Evolutionary conservation across 1,140 invertebrate species (phyloP).

Genomic region (Psix sp.): DNA sequence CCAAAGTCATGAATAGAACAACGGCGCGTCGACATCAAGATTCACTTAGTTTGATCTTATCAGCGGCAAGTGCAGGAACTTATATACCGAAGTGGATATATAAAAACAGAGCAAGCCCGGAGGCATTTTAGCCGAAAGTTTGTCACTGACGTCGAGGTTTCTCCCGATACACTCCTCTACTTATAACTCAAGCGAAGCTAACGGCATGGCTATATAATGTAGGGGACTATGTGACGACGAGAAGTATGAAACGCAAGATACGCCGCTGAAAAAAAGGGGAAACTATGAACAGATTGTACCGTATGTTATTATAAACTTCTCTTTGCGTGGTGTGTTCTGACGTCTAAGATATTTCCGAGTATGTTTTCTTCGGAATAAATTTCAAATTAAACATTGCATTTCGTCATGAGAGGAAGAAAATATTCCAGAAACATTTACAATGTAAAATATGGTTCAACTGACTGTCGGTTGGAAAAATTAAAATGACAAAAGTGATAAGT

Average conservation of each 20-base stretch:
- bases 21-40: constrained; percentile 43
- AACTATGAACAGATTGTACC: constrained; percentile 10
- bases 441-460: too few species aligned
- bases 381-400: too few species aligned
- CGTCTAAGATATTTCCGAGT: too few species aligned
- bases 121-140: constrained; percentile 45
- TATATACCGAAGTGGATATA: constrained; percentile 40
- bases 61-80: constrained; percentile 25
- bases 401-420: too few species aligned
- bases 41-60: constrained; percentile 55
- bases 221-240: constrained; percentile 22
- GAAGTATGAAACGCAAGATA: constrained; percentile 46
- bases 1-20: constrained; percentile 25
- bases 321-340: too few species aligned
- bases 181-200: constrained; percentile 38
- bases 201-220: constrained; percentile 3
- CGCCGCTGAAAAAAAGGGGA: constrained; percentile 9
- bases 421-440: background rate
- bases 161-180: constrained; percentile 45
- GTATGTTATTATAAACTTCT: constrained; percentile 13
- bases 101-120: constrained; percentile 27
- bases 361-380: too few species aligned
- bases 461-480: background rate
- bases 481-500: constrained; percentile 1
- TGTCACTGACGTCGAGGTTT: constrained; percentile 46